phyloP scores from a whole-genome alignment of 1,140 invertebrate species.

The Euwallacea fornicatus region DNA sequence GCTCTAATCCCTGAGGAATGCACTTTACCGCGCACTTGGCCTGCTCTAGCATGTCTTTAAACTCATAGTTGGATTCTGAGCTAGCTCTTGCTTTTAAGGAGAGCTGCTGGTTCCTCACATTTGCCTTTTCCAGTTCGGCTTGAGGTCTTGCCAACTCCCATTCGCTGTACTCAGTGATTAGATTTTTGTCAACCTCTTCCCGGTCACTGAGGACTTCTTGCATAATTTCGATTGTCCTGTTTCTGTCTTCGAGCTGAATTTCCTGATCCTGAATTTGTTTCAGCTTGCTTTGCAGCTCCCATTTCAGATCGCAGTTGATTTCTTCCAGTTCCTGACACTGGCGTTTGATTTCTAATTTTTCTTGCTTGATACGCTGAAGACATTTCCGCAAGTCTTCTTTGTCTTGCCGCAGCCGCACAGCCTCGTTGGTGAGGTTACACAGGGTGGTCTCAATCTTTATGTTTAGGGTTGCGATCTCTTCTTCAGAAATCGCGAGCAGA shows the following conservation, averaged over 20 bases:
- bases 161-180: neutral
- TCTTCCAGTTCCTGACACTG: slow-evolving; percentile 17
- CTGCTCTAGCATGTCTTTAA: slow-evolving; percentile 43
- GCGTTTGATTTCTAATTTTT: neutral
- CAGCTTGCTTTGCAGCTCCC: slow-evolving; percentile 5
- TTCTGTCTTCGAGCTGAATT: slow-evolving; percentile 22
- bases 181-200: slow-evolving; percentile 6
- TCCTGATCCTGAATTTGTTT: slow-evolving; percentile 7
- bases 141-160: slow-evolving; percentile 20
- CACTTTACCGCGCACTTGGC: slow-evolving; percentile 41
- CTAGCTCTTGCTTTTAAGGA: slow-evolving; percentile 3
- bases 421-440: slow-evolving; percentile 22
- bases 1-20: slow-evolving; percentile 35
- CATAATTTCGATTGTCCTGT: slow-evolving; percentile 27
- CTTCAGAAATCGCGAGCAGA: slow-evolving; percentile 46
- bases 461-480: slow-evolving; percentile 48
- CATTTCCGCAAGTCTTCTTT: slow-evolving; percentile 1
- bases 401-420: neutral
- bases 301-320: slow-evolving; percentile 3
- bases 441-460: slow-evolving; percentile 47
- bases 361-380: neutral
- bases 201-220: slow-evolving; percentile 36
- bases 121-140: slow-evolving; percentile 30
- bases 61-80: slow-evolving; percentile 35
- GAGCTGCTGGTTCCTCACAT: slow-evolving; percentile 33